Percentiles rank a stretch among this genome's conserved stretches.
These are phyloP conservation scores for Zosterops borbonicus DNA, from an alignment of 2,113 vertebrate species.

Conservation along the genomic window DNA sequence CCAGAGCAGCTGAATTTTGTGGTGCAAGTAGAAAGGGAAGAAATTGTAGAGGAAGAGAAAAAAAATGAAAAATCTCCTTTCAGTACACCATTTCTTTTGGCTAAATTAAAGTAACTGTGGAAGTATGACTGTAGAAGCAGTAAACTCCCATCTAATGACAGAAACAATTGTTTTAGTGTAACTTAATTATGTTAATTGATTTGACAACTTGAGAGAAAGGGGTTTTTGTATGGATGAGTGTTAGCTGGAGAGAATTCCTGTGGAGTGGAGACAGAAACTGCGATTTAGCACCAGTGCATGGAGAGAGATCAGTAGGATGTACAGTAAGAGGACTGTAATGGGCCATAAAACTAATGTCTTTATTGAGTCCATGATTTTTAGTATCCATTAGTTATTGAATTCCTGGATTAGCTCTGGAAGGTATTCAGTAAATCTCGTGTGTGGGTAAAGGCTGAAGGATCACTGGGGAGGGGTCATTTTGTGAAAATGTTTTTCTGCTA, in stretches of 20 bases:
- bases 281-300: background rate
- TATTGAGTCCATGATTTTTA: conserved; percentile 61
- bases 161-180: conserved; percentile 35
- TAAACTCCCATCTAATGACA: conserved; percentile 19
- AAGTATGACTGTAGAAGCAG: background rate
- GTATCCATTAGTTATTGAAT: conserved; percentile 53
- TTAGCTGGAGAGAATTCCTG: conserved; percentile 51
- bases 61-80: background rate
- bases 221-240: background rate
- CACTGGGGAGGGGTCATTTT: background rate
- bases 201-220: conserved; percentile 31
- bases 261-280: conserved; percentile 33
- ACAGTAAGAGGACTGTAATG: conserved; percentile 53
- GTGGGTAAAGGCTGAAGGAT: background rate
- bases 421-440: background rate
- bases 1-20: background rate
- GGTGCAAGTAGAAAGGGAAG: background rate
- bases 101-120: background rate
- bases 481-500: background rate
- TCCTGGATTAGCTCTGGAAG: conserved; percentile 24
- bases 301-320: conserved; percentile 46
- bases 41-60: background rate
- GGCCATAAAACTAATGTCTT: conserved; percentile 60
- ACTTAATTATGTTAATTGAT: conserved; percentile 56
- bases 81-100: background rate